A percentile compares a stretch with the other conserved stretches of the same genome.
Evolutionary conservation across 2,888 invertebrate species (phyloP).

Genomic region (Erebia palarica): DNA sequence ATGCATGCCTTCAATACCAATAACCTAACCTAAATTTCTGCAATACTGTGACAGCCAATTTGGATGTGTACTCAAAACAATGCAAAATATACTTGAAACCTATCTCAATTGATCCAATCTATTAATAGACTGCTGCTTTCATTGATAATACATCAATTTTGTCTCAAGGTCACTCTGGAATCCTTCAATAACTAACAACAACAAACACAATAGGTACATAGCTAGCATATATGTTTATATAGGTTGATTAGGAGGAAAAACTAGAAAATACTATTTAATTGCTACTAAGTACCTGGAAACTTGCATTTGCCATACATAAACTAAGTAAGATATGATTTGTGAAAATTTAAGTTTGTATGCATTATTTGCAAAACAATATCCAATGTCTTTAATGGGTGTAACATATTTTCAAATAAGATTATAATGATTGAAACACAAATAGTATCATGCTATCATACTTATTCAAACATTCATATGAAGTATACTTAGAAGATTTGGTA

Average conservation of each 20-base stretch:
- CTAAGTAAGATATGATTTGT: not conserved
- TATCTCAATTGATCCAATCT: not conserved
- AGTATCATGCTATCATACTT: not conserved
- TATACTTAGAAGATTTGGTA: not conserved
- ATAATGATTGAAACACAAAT: not conserved
- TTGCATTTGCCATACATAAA: not conserved
- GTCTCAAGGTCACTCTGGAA: not conserved
- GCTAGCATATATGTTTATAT: not conserved
- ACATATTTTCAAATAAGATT: not conserved
- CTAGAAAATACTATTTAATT: not conserved
- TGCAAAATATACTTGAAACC: not conserved
- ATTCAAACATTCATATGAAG: not conserved
- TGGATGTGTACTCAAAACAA: not conserved
- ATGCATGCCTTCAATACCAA: not conserved
- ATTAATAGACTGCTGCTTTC: not conserved
- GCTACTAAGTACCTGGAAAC: not conserved
- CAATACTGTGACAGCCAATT: not conserved
- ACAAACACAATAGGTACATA: not conserved
- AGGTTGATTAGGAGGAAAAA: constrained; percentile 4
- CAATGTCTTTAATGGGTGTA: not conserved
- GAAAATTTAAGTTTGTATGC: not conserved
- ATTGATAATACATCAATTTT: constrained; percentile 9
- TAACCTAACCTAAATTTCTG: not conserved
- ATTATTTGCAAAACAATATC: not conserved
- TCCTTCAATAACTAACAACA: not conserved